Evolutionary conservation across 1,140 invertebrate genomes (phyloP).

Genomic region (Proctacanthus coquilletti): DNA sequence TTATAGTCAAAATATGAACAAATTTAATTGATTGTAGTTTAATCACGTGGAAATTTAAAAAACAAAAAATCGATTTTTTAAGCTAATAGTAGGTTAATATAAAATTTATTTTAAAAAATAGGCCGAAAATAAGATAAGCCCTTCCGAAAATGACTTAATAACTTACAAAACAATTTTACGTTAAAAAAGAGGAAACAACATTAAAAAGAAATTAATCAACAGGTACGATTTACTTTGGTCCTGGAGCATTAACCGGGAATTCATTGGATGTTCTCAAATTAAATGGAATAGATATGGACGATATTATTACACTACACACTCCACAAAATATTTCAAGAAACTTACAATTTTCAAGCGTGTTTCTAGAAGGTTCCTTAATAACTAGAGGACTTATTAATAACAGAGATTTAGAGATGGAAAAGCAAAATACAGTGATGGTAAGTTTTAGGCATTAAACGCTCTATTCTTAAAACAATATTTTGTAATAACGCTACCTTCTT

Average conservation of each 20-base stretch:
- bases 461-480: too few relatives aligned
- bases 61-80: too few relatives aligned
- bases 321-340: constrained; percentile 12
- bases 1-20: too few relatives aligned
- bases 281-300: constrained; percentile 15
- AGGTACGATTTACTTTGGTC: constrained; percentile 11
- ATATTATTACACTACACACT: constrained; percentile 16
- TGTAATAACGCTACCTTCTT: background rate
- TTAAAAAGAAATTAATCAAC: too few relatives aligned
- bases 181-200: too few relatives aligned
- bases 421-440: constrained; percentile 22
- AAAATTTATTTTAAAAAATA: too few relatives aligned
- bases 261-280: constrained; percentile 10
- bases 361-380: constrained; percentile 9
- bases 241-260: constrained; percentile 16
- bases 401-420: constrained; percentile 14
- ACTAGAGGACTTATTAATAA: constrained; percentile 12
- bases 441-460: constrained; percentile 5
- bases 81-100: too few relatives aligned
- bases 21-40: too few relatives aligned
- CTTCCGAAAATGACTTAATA: too few relatives aligned
- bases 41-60: too few relatives aligned
- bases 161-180: too few relatives aligned
- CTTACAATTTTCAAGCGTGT: constrained; percentile 12
- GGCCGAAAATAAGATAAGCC: too few relatives aligned